Evolutionary conservation across 2,888 invertebrate genomes (phyloP).

Genomic region (Troides oblongomaculatus): DNA sequence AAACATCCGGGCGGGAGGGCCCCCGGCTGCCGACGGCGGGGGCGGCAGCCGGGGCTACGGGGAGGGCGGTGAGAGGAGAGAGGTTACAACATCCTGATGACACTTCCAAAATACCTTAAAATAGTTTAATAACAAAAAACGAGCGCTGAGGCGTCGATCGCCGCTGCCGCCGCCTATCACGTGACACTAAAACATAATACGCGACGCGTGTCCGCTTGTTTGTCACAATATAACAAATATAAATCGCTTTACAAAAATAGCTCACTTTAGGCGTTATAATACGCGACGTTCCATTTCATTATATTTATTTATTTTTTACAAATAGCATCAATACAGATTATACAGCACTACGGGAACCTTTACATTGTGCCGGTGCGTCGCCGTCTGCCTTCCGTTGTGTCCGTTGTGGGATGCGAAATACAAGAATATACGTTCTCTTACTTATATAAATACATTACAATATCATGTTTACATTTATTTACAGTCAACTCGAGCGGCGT

Average conservation of each 20-base stretch:
- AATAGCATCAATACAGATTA: too few species aligned
- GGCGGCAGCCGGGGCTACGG: too few species aligned
- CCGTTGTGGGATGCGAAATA: too few species aligned
- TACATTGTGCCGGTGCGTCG: too few species aligned
- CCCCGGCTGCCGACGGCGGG: too few species aligned
- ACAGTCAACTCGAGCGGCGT: too few species aligned
- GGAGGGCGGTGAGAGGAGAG: background rate
- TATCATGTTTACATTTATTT: too few species aligned
- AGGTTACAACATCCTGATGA: constrained; percentile 37
- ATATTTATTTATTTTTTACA: too few species aligned
- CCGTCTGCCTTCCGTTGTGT: too few species aligned
- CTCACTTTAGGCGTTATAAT: constrained; percentile 1
- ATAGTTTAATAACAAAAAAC: constrained; percentile 41
- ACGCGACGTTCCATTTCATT: background rate
- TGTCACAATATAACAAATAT: constrained; percentile 23
- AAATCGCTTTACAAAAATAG: constrained; percentile 29
- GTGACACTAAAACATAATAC: constrained; percentile 14
- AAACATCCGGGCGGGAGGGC: constrained; percentile 57
- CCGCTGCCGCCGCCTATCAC: constrained; percentile 10
- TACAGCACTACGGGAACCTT: too few species aligned
- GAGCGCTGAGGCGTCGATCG: constrained; percentile 42
- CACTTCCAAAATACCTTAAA: constrained; percentile 46
- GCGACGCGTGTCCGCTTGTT: constrained; percentile 19
- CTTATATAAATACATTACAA: too few species aligned
- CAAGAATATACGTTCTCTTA: too few species aligned